A percentile compares a stretch with the other conserved stretches of the same genome.
Evolutionary conservation across 1,140 invertebrate genomes (phyloP).

Genomic region (Atta colombica): DNA sequence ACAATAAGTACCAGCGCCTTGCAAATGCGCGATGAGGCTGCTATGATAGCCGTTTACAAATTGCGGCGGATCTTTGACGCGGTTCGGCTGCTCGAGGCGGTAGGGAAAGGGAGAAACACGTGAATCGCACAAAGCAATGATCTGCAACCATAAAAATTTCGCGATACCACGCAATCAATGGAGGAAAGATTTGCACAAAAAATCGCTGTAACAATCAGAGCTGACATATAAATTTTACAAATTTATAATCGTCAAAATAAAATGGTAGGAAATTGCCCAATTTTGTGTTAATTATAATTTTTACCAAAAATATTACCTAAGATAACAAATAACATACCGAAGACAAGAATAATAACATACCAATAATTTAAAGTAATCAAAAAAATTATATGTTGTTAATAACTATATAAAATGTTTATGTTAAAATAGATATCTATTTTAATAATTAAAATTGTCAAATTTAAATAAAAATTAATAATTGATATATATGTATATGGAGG

Average conservation of each 20-base stretch:
- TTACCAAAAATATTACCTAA: no score
- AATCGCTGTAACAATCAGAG: background rate
- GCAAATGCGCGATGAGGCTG: constrained; percentile 58
- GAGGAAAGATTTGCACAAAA: constrained; percentile 5
- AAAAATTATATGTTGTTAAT: background rate
- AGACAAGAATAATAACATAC: background rate
- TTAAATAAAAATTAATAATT: constrained; percentile 3
- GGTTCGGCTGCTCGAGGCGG: constrained; percentile 65
- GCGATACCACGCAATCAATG: constrained; percentile 42
- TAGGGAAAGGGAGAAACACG: constrained; percentile 64
- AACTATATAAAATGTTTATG: background rate
- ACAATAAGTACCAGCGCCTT: constrained; percentile 67
- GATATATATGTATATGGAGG: background rate
- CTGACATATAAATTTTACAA: constrained; percentile 1
- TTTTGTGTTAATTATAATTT: constrained; percentile 9
- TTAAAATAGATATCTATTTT: background rate
- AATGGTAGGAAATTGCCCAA: background rate
- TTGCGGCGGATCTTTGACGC: constrained; percentile 66
- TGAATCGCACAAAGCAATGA: constrained; percentile 69
- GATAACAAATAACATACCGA: background rate
- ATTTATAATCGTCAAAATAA: background rate
- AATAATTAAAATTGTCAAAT: constrained; percentile 7
- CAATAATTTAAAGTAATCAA: background rate
- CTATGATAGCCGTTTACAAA: constrained; percentile 67
- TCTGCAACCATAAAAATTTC: constrained; percentile 47